Conservation (phyloP, 2,888 invertebrate genomes). For the Hypomecis punctinalis region DNA sequence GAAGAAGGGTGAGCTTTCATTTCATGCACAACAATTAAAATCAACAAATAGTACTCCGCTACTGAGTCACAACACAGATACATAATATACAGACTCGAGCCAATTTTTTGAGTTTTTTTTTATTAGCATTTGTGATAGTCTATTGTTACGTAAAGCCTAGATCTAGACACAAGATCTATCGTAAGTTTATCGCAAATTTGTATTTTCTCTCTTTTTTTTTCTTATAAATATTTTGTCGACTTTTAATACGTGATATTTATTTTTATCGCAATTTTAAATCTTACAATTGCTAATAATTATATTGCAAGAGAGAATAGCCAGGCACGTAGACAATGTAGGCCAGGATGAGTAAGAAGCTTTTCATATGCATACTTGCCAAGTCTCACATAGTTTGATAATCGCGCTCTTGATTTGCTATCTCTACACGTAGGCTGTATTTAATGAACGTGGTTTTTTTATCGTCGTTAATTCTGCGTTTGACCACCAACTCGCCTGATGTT, state of each 20-base stretch:
- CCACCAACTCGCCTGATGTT: too few species aligned
- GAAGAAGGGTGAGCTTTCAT: constrained; percentile 54
- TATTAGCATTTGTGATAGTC: neutral
- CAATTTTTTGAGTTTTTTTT: neutral
- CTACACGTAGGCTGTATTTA: neutral
- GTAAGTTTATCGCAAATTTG: too few species aligned
- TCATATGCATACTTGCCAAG: constrained; percentile 24
- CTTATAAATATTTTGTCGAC: neutral
- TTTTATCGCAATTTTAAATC: too few species aligned
- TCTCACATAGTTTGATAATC: constrained; percentile 21
- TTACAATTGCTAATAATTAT: too few species aligned
- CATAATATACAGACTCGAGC: too few species aligned
- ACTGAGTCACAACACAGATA: neutral
- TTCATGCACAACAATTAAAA: constrained; percentile 8
- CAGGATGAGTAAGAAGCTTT: constrained; percentile 26
- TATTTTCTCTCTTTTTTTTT: too few species aligned
- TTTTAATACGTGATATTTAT: too few species aligned
- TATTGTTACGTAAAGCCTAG: neutral
- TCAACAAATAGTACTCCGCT: neutral
- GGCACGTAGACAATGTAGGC: constrained; percentile 17
- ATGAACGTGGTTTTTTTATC: too few species aligned
- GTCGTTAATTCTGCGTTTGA: too few species aligned
- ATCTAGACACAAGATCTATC: neutral
- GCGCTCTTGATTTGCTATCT: constrained; percentile 15
- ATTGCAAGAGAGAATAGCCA: constrained; percentile 1